A percentile compares a stretch with the other conserved stretches of the same genome.
Evolutionary conservation across 2,113 vertebrate species (phyloP).

Genomic region (Hystrix cristata): DNA sequence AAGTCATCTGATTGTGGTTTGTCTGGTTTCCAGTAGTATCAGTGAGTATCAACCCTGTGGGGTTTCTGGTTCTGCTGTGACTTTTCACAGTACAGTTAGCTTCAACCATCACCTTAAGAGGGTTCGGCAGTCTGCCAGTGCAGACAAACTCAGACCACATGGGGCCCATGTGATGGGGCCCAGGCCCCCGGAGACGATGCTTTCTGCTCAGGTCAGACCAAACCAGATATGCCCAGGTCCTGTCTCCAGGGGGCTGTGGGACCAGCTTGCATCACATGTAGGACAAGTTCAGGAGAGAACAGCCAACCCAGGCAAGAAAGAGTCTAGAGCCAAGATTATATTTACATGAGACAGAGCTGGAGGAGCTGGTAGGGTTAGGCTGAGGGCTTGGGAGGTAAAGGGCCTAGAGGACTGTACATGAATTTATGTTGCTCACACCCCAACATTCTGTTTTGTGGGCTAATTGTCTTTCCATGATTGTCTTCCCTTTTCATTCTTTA

Average conservation of each 20-base stretch:
- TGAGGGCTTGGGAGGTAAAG: neutral
- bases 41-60: neutral
- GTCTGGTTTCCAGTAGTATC: neutral
- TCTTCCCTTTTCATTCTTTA: neutral
- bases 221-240: neutral
- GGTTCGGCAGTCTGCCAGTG: neutral
- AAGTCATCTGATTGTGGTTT: neutral
- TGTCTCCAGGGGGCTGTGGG: neutral
- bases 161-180: neutral
- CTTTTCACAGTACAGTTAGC: neutral
- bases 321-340: neutral
- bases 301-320: neutral
- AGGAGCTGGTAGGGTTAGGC: neutral
- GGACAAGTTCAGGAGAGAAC: neutral
- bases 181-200: neutral
- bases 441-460: neutral
- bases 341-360: neutral
- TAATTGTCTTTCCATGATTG: neutral
- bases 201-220: neutral
- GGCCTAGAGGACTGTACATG: neutral
- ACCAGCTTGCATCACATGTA: neutral
- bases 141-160: neutral
- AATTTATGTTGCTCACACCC: neutral
- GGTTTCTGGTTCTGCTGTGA: constrained; percentile 21
- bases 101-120: constrained; percentile 6